Evolutionary conservation across 1,140 invertebrate species (phyloP).

Genomic region (Aphaenogaster ashmeadi): DNA sequence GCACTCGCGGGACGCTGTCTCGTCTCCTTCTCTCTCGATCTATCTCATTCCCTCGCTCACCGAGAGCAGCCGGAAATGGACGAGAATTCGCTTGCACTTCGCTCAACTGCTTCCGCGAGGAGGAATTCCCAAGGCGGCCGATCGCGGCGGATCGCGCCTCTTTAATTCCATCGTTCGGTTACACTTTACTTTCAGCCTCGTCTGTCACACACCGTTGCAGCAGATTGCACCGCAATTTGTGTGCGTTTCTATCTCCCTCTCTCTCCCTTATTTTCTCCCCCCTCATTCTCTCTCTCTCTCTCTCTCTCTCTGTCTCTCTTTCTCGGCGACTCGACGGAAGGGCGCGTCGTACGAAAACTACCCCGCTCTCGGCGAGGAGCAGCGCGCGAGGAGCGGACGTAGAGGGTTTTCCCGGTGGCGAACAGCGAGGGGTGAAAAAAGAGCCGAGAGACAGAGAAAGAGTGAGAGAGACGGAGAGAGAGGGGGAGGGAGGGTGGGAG

Average conservation of each 20-base stretch:
- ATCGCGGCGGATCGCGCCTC: conserved; percentile 27
- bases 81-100: conserved; percentile 10
- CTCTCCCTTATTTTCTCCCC: neutral
- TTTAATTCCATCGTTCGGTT: conserved; percentile 48
- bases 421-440: conserved; percentile 1
- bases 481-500: neutral
- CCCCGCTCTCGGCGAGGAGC: conserved; percentile 70
- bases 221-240: conserved; percentile 47
- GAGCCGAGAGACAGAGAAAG: too few species aligned
- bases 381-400: conserved; percentile 35
- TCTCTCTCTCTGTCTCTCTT: conserved; percentile 16
- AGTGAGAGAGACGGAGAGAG: conserved; percentile 24
- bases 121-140: conserved; percentile 35
- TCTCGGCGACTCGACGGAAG: conserved; percentile 58
- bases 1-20: conserved; percentile 42
- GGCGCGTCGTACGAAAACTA: conserved; percentile 79
- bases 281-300: neutral
- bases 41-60: neutral
- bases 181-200: conserved; percentile 43
- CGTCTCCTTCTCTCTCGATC: neutral
- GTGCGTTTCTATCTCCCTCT: conserved; percentile 28
- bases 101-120: conserved; percentile 16
- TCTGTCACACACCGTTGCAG: conserved; percentile 41
- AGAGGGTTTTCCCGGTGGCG: neutral
- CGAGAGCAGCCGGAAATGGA: neutral